Conservation (phyloP, 1,140 invertebrate genomes). For the Fragariocoptes setiger region DNA sequence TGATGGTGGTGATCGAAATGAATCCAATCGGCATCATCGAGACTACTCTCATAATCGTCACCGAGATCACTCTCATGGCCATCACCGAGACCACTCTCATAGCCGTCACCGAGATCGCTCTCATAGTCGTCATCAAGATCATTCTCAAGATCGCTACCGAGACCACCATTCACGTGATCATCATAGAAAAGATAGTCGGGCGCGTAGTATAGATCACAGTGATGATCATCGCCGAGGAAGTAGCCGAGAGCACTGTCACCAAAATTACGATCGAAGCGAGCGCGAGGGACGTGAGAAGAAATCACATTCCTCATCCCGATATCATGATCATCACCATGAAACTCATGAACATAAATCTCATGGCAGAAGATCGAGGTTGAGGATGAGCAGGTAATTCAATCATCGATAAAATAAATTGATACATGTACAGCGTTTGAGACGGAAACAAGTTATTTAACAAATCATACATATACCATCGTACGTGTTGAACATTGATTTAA, state of each 20-base stretch:
- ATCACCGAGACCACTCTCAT: not conserved
- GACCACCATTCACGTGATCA: not conserved
- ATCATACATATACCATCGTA: no score
- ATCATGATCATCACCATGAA: no score
- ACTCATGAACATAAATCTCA: no score
- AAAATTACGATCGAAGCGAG: no score
- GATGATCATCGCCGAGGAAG: not conserved
- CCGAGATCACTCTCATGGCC: not conserved
- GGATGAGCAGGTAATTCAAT: no score
- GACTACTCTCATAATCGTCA: not conserved
- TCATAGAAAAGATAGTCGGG: not conserved
- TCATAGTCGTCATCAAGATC: not conserved
- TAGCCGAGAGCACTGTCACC: not conserved
- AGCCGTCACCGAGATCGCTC: not conserved
- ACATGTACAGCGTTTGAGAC: no score
- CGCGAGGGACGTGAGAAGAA: no score
- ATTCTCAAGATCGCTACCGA: not conserved
- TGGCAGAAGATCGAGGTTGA: no score
- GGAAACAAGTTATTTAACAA: no score
- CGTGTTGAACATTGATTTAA: no score
- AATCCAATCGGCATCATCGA: not conserved
- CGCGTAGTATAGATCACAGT: not conserved
- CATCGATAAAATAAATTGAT: no score
- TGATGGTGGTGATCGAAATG: not conserved
- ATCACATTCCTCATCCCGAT: no score